These are phyloP conservation scores for Sphyrna mokarran DNA, from an alignment of 2,113 vertebrate genomes.

Conservation along the genomic window DNA sequence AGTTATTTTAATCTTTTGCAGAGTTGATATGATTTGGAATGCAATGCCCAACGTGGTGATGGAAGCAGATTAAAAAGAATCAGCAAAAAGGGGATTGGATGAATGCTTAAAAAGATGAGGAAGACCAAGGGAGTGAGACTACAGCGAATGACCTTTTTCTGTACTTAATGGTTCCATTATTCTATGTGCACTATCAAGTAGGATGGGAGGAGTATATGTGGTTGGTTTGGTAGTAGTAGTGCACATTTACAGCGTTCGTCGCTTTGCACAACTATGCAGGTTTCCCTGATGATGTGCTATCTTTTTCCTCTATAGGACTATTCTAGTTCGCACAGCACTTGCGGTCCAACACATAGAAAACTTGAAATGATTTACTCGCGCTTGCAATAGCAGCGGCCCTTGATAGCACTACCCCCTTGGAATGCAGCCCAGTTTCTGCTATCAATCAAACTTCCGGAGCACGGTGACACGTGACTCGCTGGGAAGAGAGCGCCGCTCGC, in stretches of 20 bases:
- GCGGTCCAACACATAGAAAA: neutral
- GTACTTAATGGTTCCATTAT: neutral
- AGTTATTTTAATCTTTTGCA: too few relatives aligned
- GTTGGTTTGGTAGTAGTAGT: neutral
- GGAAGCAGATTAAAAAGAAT: neutral
- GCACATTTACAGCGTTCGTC: neutral
- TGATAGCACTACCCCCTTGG: neutral
- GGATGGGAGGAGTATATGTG: neutral
- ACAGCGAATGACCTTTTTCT: neutral
- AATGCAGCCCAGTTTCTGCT: neutral
- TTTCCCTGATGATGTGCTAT: neutral
- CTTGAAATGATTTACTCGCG: too few relatives aligned
- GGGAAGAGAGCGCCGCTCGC: neutral
- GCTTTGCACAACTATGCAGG: neutral
- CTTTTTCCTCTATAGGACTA: neutral
- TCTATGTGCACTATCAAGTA: neutral
- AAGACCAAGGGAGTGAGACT: neutral
- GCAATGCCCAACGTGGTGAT: too few relatives aligned
- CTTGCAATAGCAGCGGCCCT: too few relatives aligned
- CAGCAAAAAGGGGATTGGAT: neutral
- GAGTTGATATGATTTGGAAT: too few relatives aligned
- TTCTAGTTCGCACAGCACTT: neutral
- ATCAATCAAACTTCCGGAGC: neutral
- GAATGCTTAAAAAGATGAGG: neutral
- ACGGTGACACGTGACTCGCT: neutral